phyloP scores from a whole-genome alignment of 2,797 vertebrate genomes.

The Argentina silus region DNA sequence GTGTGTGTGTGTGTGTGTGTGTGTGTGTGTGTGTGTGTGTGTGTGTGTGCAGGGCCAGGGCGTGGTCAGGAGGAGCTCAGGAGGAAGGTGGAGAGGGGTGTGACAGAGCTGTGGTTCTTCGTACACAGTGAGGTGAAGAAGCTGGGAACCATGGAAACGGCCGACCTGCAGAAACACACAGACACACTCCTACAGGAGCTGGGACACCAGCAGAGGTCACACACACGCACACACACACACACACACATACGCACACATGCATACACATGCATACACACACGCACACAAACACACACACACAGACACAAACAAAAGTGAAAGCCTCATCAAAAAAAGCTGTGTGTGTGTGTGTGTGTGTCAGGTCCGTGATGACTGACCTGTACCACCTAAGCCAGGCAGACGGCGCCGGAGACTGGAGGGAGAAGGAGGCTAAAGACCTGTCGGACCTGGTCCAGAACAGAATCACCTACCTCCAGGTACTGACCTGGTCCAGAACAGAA shows the following conservation, averaged over 20 bases:
- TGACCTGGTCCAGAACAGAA: neutral
- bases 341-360: slow-evolving; percentile 46
- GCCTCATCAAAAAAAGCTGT: too few species aligned
- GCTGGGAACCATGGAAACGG: slow-evolving; percentile 79
- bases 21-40: neutral
- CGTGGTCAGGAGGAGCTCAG: slow-evolving; percentile 87
- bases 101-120: slow-evolving; percentile 90
- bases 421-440: slow-evolving; percentile 87
- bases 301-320: neutral
- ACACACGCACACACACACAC: neutral
- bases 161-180: slow-evolving; percentile 78
- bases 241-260: neutral
- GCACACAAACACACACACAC: neutral
- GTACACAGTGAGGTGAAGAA: slow-evolving; percentile 88
- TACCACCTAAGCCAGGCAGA: slow-evolving; percentile 91
- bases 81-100: slow-evolving; percentile 86
- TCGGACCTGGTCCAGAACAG: slow-evolving; percentile 87
- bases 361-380: slow-evolving; percentile 89
- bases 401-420: slow-evolving; percentile 87
- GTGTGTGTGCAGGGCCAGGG: slow-evolving; percentile 68
- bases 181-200: slow-evolving; percentile 85
- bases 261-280: neutral
- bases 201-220: slow-evolving; percentile 87
- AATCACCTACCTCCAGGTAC: slow-evolving; percentile 85
- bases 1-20: too few species aligned